Evolutionary conservation across 1,140 invertebrate species (phyloP).

Genomic region (Popillia japonica): DNA sequence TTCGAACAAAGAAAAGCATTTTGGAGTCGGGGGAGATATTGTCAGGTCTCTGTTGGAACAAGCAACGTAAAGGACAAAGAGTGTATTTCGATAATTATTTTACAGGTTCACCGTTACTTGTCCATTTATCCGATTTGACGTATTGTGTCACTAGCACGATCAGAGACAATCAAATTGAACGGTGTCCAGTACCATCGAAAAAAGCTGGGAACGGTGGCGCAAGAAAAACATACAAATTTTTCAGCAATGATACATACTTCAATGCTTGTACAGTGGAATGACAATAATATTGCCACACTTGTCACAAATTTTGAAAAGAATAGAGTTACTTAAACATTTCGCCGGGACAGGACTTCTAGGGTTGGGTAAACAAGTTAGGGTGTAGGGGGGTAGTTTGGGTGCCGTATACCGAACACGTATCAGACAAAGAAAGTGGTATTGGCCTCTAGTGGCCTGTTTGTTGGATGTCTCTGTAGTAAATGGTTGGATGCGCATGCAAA

Average conservation of each 20-base stretch:
- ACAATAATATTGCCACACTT: slow-evolving; percentile 43
- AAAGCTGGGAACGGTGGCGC: background rate
- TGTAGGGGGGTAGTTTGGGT: slow-evolving; percentile 48
- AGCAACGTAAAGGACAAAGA: no score
- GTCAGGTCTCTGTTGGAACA: slow-evolving; percentile 28
- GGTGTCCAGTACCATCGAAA: no score
- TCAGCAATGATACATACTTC: slow-evolving; percentile 39
- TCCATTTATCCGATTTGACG: no score
- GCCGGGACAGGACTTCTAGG: slow-evolving; percentile 40
- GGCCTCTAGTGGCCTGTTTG: background rate
- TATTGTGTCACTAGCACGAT: no score
- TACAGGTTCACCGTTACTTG: no score
- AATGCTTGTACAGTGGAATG: slow-evolving; percentile 40
- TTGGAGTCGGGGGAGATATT: slow-evolving; percentile 31
- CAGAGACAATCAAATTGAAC: no score
- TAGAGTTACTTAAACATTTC: background rate
- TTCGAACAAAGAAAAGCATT: slow-evolving; percentile 9
- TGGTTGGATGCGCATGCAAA: background rate
- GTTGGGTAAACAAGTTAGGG: slow-evolving; percentile 55
- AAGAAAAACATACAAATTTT: slow-evolving; percentile 28
- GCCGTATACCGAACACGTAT: slow-evolving; percentile 42
- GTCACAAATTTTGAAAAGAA: slow-evolving; percentile 42
- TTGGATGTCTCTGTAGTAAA: no score
- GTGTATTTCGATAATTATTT: no score
- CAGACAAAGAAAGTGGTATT: background rate